Evolutionary conservation across 1,140 invertebrate genomes (phyloP).

Genomic region (Chironomus tepperi): DNA sequence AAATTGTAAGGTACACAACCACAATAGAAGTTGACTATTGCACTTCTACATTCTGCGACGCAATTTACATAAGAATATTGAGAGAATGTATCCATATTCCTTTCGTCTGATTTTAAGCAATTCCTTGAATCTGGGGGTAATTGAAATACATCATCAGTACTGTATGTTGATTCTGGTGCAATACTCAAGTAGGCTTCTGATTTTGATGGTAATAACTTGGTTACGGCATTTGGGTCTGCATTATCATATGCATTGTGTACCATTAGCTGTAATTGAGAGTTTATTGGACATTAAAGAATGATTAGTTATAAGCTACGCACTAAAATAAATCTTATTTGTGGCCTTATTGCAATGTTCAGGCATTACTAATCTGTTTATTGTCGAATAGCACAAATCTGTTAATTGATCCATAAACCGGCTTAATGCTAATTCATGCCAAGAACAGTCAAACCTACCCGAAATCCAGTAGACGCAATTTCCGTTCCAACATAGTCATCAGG

Average conservation of each 20-base stretch:
- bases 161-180: constrained; percentile 48
- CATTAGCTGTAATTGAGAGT: constrained; percentile 40
- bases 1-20: constrained; percentile 51
- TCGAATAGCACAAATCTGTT: too few relatives aligned
- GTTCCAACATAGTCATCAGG: constrained; percentile 40
- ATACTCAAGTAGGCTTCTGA: constrained; percentile 49
- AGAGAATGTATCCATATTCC: constrained; percentile 35
- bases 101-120: constrained; percentile 50
- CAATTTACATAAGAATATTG: constrained; percentile 56
- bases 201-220: constrained; percentile 44
- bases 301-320: too few relatives aligned
- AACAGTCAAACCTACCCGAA: constrained; percentile 31
- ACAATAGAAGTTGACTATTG: constrained; percentile 42
- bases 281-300: too few relatives aligned
- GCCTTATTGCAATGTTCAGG: too few relatives aligned
- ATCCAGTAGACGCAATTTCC: constrained; percentile 28
- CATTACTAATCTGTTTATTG: too few relatives aligned
- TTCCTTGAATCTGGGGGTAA: constrained; percentile 42
- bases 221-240: constrained; percentile 48
- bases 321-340: too few relatives aligned
- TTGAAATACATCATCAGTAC: constrained; percentile 43
- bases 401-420: too few relatives aligned
- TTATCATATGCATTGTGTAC: constrained; percentile 52
- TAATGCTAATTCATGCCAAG: too few relatives aligned
- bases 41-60: constrained; percentile 46